phyloP scores from a whole-genome alignment of 2,888 invertebrate genomes.

The Parnassius apollo region DNA sequence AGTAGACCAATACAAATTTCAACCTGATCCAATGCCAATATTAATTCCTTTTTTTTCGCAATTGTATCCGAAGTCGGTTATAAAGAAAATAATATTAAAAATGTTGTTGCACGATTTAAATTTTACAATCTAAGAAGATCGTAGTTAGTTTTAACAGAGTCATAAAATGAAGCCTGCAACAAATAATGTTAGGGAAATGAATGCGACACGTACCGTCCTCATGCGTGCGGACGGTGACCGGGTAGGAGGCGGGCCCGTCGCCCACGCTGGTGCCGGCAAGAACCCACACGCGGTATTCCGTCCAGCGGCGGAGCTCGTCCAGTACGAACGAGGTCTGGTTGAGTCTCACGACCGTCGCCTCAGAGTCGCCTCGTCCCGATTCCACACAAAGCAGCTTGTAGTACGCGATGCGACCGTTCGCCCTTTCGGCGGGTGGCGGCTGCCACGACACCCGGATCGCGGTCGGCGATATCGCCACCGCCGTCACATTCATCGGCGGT shows the following conservation, averaged over 20 bases:
- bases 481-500: constrained; percentile 96
- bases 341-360: constrained; percentile 89
- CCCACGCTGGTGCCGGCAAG: constrained; percentile 97
- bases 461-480: constrained; percentile 92
- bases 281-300: constrained; percentile 98
- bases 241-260: constrained; percentile 96
- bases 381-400: constrained; percentile 96
- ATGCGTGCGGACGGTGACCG: constrained; percentile 95
- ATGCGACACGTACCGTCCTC: constrained; percentile 96
- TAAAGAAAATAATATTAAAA: no score
- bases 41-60: no score
- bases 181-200: not conserved
- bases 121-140: no score
- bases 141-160: constrained; percentile 13
- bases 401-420: constrained; percentile 96
- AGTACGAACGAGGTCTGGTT: constrained; percentile 90
- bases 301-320: constrained; percentile 96
- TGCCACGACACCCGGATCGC: constrained; percentile 95
- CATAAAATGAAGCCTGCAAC: constrained; percentile 50
- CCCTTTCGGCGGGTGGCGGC: constrained; percentile 94
- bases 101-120: no score
- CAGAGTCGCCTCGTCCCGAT: constrained; percentile 90
- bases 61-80: no score
- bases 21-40: no score
- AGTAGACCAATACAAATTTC: no score